Percentiles rank a stretch among this genome's conserved stretches.
These are phyloP conservation scores for Onychomys leucogaster DNA, from an alignment of 2,797 vertebrate species.

Conservation along the genomic window DNA sequence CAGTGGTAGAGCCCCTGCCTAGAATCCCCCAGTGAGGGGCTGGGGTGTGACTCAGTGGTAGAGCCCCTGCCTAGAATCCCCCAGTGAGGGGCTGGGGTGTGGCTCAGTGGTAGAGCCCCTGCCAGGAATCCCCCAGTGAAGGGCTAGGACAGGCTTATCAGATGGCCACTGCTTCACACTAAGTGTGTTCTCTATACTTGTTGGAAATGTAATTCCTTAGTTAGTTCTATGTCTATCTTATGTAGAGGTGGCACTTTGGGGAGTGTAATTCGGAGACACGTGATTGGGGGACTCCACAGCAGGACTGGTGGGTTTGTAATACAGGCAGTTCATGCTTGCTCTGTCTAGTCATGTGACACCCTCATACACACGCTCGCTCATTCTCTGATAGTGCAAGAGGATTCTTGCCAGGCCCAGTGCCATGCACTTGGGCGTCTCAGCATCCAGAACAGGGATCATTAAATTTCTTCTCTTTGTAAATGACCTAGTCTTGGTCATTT, in stretches of 20 bases:
- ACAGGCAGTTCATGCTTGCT: background rate
- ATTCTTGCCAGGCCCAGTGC: background rate
- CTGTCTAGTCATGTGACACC: background rate
- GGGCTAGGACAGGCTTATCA: no score
- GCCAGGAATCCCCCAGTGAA: no score
- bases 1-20: no score
- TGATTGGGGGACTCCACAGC: background rate
- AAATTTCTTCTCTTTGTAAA: background rate
- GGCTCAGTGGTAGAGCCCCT: no score
- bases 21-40: no score
- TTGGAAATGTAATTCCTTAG: background rate
- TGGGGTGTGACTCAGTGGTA: no score
- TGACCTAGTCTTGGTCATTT: background rate
- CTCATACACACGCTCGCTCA: background rate
- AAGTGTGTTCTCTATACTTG: no score
- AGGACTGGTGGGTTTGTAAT: background rate
- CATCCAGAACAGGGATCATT: background rate
- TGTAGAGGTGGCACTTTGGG: background rate
- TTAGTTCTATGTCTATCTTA: background rate
- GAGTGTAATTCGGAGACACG: background rate
- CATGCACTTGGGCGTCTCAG: background rate
- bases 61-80: no score
- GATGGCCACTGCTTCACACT: no score
- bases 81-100: no score
- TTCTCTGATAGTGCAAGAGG: background rate